Percentiles rank a stretch among this genome's conserved stretches.
Conservation (phyloP, 2,888 invertebrate species). For the Nymphalis urticae region DNA sequence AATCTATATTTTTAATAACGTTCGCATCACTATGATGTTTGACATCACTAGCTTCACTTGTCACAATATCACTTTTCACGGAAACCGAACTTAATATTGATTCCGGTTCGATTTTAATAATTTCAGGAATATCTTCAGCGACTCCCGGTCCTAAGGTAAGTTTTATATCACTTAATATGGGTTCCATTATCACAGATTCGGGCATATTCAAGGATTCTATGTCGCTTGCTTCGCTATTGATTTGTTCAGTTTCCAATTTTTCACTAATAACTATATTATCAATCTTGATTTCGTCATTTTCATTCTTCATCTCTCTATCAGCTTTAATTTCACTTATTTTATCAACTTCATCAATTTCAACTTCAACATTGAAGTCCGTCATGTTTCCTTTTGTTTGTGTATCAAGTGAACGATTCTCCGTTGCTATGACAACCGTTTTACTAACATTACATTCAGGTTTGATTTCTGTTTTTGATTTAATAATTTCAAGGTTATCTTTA, state of each 20-base stretch:
- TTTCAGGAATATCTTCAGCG: conserved; percentile 20
- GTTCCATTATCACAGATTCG: conserved; percentile 39
- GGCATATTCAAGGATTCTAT: conserved; percentile 19
- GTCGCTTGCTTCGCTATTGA: conserved; percentile 16
- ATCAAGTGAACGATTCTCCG: conserved; percentile 29
- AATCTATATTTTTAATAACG: conserved; percentile 12
- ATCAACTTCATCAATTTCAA: not conserved
- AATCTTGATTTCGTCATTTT: conserved; percentile 29
- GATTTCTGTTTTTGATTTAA: conserved; percentile 7
- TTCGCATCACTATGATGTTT: conserved; percentile 23
- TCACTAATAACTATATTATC: conserved; percentile 17
- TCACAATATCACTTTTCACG: conserved; percentile 22
- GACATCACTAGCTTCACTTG: conserved; percentile 30
- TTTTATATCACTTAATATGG: conserved; percentile 18
- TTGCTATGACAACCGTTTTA: conserved; percentile 30
- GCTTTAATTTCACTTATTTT: conserved; percentile 16
- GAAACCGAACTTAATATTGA: conserved; percentile 11
- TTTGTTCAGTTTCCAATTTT: conserved; percentile 9
- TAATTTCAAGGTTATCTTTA: conserved; percentile 2
- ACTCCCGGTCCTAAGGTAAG: conserved; percentile 22
- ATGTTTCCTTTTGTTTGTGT: conserved; percentile 32
- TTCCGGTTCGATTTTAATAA: conserved; percentile 12
- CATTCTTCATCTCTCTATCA: conserved; percentile 5
- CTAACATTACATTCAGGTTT: conserved; percentile 25
- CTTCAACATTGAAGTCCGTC: conserved; percentile 26